A percentile compares a stretch with the other conserved stretches of the same genome.
Conservation (phyloP, 2,797 vertebrate species). For the Yasuhikotakia modesta region DNA sequence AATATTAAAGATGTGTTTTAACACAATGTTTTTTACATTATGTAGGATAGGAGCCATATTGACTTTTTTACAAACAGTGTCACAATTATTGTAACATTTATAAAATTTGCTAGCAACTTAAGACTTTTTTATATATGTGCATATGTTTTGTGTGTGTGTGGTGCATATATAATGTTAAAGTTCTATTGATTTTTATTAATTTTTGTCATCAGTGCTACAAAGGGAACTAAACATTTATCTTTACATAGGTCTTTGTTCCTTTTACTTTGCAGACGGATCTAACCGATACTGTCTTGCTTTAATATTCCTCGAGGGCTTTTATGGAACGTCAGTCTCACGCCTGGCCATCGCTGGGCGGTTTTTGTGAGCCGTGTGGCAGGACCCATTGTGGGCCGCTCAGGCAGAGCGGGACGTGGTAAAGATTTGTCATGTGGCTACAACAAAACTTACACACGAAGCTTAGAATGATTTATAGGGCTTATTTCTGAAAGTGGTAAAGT, state of each 20-base stretch:
- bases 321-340: conserved; percentile 54
- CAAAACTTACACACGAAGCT: conserved; percentile 67
- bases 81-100: too few relatives aligned
- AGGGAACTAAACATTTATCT: conserved; percentile 57
- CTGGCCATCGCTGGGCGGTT: conserved; percentile 36
- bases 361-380: conserved; percentile 53
- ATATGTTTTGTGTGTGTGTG: too few relatives aligned
- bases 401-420: conserved; percentile 69
- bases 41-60: too few relatives aligned
- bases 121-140: too few relatives aligned
- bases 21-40: too few relatives aligned
- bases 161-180: too few relatives aligned
- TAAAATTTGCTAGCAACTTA: too few relatives aligned
- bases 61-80: too few relatives aligned
- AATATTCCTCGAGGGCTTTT: conserved; percentile 56
- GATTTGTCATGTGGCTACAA: conserved; percentile 77
- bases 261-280: conserved; percentile 21
- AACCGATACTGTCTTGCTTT: conserved; percentile 56
- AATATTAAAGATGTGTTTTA: too few relatives aligned
- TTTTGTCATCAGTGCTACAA: neutral
- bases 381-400: conserved; percentile 59
- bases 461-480: conserved; percentile 85
- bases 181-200: too few relatives aligned
- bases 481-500: conserved; percentile 86
- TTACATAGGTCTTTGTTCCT: conserved; percentile 55